Conservation (phyloP, 53 echinoderm and acorn worm genomes). For the Stichopus horrens region DNA sequence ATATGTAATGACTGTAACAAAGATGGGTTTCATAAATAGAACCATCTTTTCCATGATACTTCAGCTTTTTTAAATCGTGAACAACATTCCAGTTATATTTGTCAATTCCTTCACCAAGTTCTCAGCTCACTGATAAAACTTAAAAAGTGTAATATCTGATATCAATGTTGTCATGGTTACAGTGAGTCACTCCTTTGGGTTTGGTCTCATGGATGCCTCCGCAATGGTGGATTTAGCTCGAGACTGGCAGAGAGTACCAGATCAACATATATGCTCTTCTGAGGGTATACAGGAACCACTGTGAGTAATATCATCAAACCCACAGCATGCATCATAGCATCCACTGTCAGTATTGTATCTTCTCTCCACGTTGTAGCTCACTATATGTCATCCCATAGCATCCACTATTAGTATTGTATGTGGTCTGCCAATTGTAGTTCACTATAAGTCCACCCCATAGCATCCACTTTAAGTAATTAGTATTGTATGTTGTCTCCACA, state of each 20-base stretch:
- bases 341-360: too few species aligned
- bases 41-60: too few species aligned
- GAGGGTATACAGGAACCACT: background rate
- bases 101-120: background rate
- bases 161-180: background rate
- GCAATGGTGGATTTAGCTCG: slow-evolving; percentile 75
- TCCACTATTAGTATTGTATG: too few species aligned
- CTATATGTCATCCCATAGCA: too few species aligned
- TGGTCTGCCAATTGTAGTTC: too few species aligned
- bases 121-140: background rate
- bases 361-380: too few species aligned
- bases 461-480: too few species aligned
- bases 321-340: too few species aligned
- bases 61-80: background rate
- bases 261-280: slow-evolving; percentile 62
- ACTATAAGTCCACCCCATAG: too few species aligned
- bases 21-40: too few species aligned
- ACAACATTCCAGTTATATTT: background rate
- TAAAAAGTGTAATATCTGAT: background rate
- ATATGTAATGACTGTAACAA: too few species aligned
- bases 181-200: slow-evolving; percentile 88
- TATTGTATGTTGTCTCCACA: too few species aligned
- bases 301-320: slow-evolving; percentile 1
- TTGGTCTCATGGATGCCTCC: slow-evolving; percentile 93
- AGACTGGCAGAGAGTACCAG: slow-evolving; percentile 78